Conservation (phyloP, 1,140 invertebrate genomes). For the Solenopsis fugax region DNA sequence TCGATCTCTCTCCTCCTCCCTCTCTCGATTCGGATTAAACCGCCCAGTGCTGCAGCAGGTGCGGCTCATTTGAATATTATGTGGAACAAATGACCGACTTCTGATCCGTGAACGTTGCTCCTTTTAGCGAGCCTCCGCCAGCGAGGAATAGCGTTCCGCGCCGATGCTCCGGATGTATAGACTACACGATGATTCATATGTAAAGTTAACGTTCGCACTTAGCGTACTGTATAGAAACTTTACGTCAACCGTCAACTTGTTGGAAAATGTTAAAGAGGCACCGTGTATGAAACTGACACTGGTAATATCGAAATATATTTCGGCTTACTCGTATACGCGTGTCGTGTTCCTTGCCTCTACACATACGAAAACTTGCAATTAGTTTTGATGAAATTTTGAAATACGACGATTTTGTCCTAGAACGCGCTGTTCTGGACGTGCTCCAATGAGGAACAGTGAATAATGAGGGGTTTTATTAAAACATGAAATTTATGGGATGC, state of each 20-base stretch:
- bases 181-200: not conserved
- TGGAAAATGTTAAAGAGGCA: not conserved
- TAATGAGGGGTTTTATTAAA: constrained; percentile 35
- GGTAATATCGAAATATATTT: not conserved
- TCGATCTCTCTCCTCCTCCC: constrained; percentile 31
- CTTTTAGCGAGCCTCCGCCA: not conserved
- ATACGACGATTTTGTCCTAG: not conserved
- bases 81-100: constrained; percentile 66
- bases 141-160: constrained; percentile 22
- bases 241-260: not conserved
- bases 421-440: not conserved
- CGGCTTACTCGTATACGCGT: too few relatives aligned
- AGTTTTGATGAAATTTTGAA: not conserved
- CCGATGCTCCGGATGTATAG: not conserved
- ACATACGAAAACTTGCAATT: not conserved
- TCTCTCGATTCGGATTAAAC: constrained; percentile 12
- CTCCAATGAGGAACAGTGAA: too few relatives aligned
- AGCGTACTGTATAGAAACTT: not conserved
- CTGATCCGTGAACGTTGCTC: constrained; percentile 53
- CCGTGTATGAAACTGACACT: not conserved
- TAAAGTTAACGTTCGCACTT: not conserved
- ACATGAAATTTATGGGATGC: not conserved
- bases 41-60: constrained; percentile 57
- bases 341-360: too few relatives aligned
- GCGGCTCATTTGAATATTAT: constrained; percentile 74